A percentile compares a stretch with the other conserved stretches of the same genome.
Conservation (phyloP, 2,113 vertebrate genomes). For the Pterocles burchelli region DNA sequence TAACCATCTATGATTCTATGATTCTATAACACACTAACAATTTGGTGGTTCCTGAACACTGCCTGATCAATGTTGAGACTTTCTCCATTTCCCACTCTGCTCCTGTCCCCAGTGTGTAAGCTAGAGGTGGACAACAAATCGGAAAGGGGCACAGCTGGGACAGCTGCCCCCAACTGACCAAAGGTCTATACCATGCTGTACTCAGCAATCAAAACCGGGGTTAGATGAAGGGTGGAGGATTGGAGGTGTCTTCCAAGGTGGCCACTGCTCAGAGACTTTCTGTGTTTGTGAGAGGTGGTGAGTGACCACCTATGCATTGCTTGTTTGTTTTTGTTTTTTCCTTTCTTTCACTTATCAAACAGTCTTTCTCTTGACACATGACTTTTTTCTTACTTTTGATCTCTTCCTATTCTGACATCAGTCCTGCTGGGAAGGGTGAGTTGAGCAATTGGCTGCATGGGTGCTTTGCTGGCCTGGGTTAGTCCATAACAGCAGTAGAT, state of each 20-base stretch:
- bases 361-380: not conserved
- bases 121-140: not conserved
- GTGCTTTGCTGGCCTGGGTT: not conserved
- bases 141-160: not conserved
- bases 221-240: not conserved
- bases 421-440: not conserved
- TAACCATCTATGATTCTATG: too few species aligned
- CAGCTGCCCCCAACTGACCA: not conserved
- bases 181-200: not conserved
- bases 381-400: not conserved
- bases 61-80: not conserved
- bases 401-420: not conserved
- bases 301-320: not conserved
- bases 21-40: not conserved
- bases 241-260: not conserved
- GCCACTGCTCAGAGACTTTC: not conserved
- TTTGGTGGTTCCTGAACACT: not conserved
- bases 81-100: not conserved
- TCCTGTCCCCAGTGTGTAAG: accelerated
- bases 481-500: not conserved
- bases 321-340: not conserved
- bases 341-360: not conserved
- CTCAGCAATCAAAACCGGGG: not conserved
- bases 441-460: accelerated
- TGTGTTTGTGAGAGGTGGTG: not conserved